Evolutionary conservation across 2,113 vertebrate species (phyloP).

Genomic region (Chascanopsetta lugubris): DNA sequence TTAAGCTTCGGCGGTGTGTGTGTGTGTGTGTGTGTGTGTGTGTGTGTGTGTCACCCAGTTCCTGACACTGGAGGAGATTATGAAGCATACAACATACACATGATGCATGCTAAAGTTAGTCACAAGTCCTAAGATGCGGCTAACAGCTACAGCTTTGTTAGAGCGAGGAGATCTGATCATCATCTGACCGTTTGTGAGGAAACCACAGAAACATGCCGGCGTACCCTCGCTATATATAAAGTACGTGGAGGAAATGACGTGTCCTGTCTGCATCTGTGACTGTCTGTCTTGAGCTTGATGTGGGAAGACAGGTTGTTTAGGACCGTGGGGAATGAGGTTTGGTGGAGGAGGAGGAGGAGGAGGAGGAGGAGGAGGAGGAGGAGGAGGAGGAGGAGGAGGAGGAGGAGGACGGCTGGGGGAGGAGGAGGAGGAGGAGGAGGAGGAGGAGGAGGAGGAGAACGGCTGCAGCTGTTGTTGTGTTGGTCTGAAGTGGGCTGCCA

Average conservation of each 20-base stretch:
- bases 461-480: slow-evolving; percentile 72
- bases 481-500: slow-evolving; percentile 35
- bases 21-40: slow-evolving; percentile 49
- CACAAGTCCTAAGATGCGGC: slow-evolving; percentile 2
- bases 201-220: slow-evolving; percentile 9
- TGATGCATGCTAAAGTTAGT: slow-evolving; percentile 18
- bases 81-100: slow-evolving; percentile 30
- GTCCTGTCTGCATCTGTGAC: slow-evolving; percentile 47
- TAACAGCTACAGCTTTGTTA: slow-evolving; percentile 1
- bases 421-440: slow-evolving; percentile 42
- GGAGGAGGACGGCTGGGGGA: slow-evolving; percentile 48
- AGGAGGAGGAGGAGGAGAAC: slow-evolving; percentile 32
- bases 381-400: too few species aligned
- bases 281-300: slow-evolving; percentile 68
- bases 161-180: slow-evolving; percentile 1
- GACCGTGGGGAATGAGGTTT: slow-evolving; percentile 55
- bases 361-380: slow-evolving; percentile 31
- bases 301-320: slow-evolving; percentile 72
- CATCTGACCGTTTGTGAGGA: slow-evolving; percentile 13
- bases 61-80: slow-evolving; percentile 44
- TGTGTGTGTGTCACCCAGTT: slow-evolving; percentile 59
- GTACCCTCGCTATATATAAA: slow-evolving; percentile 4
- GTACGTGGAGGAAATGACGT: background rate
- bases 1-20: slow-evolving; percentile 57
- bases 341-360: slow-evolving; percentile 44